Percentiles rank a stretch among this genome's conserved stretches.
Evolutionary conservation across 2,797 vertebrate species (phyloP).

Genomic region (Rhabdomys pumilio): DNA sequence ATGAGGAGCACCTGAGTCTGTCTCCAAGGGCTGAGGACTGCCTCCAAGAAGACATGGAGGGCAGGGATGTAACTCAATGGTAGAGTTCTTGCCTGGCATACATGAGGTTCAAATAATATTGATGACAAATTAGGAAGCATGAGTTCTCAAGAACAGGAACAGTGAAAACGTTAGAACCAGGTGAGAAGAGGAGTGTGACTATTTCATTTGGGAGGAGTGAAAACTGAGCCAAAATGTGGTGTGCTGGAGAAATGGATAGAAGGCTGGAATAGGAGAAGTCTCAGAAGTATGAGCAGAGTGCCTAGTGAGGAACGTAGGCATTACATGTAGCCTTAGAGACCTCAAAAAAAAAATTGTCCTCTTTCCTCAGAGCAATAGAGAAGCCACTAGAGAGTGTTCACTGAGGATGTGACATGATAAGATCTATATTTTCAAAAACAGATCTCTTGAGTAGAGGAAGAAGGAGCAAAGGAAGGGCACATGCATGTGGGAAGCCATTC

Average conservation of each 20-base stretch:
- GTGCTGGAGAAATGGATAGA: slow-evolving; percentile 20
- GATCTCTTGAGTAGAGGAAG: slow-evolving; percentile 12
- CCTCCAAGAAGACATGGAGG: slow-evolving; percentile 15
- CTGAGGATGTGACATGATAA: slow-evolving; percentile 52
- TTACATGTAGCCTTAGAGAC: background rate
- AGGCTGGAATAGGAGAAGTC: background rate
- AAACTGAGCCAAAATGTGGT: slow-evolving; percentile 40
- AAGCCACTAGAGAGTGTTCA: slow-evolving; percentile 56
- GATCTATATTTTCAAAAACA: slow-evolving; percentile 56
- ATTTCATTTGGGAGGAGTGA: slow-evolving; percentile 42
- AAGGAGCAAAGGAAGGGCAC: slow-evolving; percentile 44
- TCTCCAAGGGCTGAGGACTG: background rate
- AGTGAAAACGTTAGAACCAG: background rate
- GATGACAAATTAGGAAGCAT: background rate
- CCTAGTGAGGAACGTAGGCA: background rate
- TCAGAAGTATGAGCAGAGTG: background rate
- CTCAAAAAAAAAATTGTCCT: slow-evolving; percentile 53
- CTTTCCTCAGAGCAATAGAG: slow-evolving; percentile 35
- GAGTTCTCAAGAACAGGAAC: slow-evolving; percentile 48
- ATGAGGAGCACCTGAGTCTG: background rate
- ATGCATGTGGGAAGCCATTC: slow-evolving; percentile 35
- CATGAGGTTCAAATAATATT: background rate
- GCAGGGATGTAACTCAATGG: background rate
- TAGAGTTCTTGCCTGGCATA: background rate
- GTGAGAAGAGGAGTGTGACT: background rate